Percentiles rank a stretch among this genome's conserved stretches.
phyloP scores from a whole-genome alignment of 92 coral and sea anemone genomes.

The Epizoanthus fatuus region DNA sequence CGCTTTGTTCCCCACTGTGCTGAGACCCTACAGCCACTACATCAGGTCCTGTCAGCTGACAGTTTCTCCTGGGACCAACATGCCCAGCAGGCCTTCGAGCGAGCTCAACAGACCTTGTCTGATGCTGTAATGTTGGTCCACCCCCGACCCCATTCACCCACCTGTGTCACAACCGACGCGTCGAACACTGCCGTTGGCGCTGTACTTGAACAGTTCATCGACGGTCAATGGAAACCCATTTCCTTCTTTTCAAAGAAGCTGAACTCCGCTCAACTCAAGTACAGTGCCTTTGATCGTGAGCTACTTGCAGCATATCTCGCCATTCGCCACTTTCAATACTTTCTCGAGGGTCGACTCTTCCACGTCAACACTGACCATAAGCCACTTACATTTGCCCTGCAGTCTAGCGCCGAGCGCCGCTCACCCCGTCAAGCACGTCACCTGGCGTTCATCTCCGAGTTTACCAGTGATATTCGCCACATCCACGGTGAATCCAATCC shows the following conservation, averaged over 20 bases:
- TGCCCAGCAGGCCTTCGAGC: slow-evolving; percentile 18
- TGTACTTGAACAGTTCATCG: slow-evolving; percentile 44
- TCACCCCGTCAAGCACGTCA: slow-evolving; percentile 68
- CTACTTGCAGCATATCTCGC: slow-evolving; percentile 50
- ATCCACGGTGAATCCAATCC: slow-evolving; percentile 37
- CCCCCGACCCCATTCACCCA: slow-evolving; percentile 39
- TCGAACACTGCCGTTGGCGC: slow-evolving; percentile 40
- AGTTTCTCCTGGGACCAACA: slow-evolving; percentile 28
- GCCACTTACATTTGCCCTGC: slow-evolving; percentile 60
- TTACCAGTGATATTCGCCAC: slow-evolving; percentile 59
- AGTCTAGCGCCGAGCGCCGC: slow-evolving; percentile 63
- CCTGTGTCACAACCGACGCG: slow-evolving; percentile 48
- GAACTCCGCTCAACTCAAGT: slow-evolving; percentile 42
- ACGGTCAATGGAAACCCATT: slow-evolving; percentile 59
- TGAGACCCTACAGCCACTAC: slow-evolving; percentile 48
- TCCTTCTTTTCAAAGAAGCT: slow-evolving; percentile 67
- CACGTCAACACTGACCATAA: slow-evolving; percentile 70
- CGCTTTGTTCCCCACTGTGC: slow-evolving; percentile 48
- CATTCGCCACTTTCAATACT: slow-evolving; percentile 48
- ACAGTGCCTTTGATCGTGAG: slow-evolving; percentile 64
- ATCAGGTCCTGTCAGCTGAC: slow-evolving; percentile 35
- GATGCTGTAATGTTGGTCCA: slow-evolving; percentile 48
- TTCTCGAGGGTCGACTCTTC: slow-evolving; percentile 56
- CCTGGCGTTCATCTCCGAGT: slow-evolving; percentile 61
- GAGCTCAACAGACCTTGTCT: slow-evolving; percentile 45